Evolutionary conservation across 1,140 invertebrate genomes (phyloP), one percentile per base, ranked within the genome.

Genomic region (Marisa cornuarietis): DNA sequence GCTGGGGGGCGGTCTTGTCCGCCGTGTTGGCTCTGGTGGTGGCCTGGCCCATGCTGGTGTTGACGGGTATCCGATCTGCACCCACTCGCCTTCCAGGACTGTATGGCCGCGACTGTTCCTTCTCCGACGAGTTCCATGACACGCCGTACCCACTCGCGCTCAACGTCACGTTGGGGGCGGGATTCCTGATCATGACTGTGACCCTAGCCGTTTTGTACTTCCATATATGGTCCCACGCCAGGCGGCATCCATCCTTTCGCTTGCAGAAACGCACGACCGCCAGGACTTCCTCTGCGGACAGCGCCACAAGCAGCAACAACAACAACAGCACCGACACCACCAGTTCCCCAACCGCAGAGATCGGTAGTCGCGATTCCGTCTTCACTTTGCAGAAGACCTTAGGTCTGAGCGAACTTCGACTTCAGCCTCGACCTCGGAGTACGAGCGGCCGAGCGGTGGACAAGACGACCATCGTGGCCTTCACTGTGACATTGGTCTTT

Each of bases 81-180:
- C 69, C 66, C 16, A 83, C 79, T 0, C 13, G 31, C 20, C 2
- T 78, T 0, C 54, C 71, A 0, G 83, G 78, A 0, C 62, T 87
- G 3, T 79, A 79, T 5, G 86, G 87, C 10, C 79, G 74, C 8
- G 83, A 85, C 71, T 88, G 87, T 72, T 85, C 83, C 31, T 83
- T 85, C 26, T 77, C 82, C 8, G 83, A 85, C 31, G 66, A 82
- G 8, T 84, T 79, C 58, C 52, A 49, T 4, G 79, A 83, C 13
- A 83, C 85, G 18, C 66, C 74, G 0, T 75, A 77, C 26, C 81
- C 83, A 6, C 42, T 82, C n/a, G 62, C 84, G 13, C 85, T 86
- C 63, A 79, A 82, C 49, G 82, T 62, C 10, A 54, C 85, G 16
- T 79, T 86, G 24, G 83, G 83, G 49, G 22, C 83, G 2, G 77